Percentiles rank a stretch among this genome's conserved stretches.
Conservation (phyloP, 2,888 invertebrate species). For the Lithophane leautieri region DNA sequence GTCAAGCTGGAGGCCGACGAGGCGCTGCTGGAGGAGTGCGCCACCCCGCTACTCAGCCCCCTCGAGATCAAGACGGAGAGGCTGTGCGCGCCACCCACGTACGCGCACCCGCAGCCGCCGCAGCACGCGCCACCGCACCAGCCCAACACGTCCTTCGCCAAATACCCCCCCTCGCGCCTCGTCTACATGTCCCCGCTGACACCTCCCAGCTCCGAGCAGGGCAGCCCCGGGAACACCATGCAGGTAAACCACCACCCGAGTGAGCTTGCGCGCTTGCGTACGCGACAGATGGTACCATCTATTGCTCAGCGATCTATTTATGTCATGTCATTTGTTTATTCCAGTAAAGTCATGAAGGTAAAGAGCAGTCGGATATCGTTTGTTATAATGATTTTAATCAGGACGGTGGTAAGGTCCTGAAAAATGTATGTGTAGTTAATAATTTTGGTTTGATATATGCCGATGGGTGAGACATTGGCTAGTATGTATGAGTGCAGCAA, state of each 20-base stretch:
- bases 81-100: slow-evolving; percentile 90
- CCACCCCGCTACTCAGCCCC: slow-evolving; percentile 94
- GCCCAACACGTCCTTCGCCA: slow-evolving; percentile 81
- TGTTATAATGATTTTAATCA: slow-evolving; percentile 66
- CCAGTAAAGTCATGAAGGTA: slow-evolving; percentile 63
- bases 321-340: slow-evolving; percentile 63
- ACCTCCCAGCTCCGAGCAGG: slow-evolving; percentile 96
- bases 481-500: slow-evolving; percentile 64
- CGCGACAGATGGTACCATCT: slow-evolving; percentile 84
- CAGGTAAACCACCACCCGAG: slow-evolving; percentile 80
- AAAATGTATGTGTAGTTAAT: slow-evolving; percentile 62
- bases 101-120: slow-evolving; percentile 80
- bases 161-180: slow-evolving; percentile 87
- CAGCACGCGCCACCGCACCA: slow-evolving; percentile 82
- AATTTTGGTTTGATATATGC: slow-evolving; percentile 53
- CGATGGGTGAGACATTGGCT: slow-evolving; percentile 52
- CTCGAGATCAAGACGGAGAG: slow-evolving; percentile 95
- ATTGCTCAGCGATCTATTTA: slow-evolving; percentile 79
- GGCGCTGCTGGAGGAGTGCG: slow-evolving; percentile 90
- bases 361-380: slow-evolving; percentile 51
- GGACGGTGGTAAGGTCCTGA: slow-evolving; percentile 65
- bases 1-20: slow-evolving; percentile 95
- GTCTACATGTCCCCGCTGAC: slow-evolving; percentile 96
- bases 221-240: slow-evolving; percentile 94
- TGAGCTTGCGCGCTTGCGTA: slow-evolving; percentile 79